These are phyloP conservation scores for Corythoichthys intestinalis DNA, from an alignment of 2,113 vertebrate genomes.

Conservation along the genomic window DNA sequence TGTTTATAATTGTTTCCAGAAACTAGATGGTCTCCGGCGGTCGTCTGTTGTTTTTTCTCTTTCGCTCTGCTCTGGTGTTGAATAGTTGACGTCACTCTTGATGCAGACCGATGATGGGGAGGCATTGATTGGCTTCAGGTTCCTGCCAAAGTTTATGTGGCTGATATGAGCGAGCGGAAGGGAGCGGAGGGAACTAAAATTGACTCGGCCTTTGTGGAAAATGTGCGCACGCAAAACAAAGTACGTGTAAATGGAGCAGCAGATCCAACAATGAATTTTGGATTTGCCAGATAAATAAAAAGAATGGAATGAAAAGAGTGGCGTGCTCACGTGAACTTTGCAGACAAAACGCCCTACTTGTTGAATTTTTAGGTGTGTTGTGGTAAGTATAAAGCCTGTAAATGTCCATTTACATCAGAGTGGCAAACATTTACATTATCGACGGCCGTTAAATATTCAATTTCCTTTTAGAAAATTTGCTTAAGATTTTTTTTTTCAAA, in stretches of 20 bases:
- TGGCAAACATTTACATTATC: too few species aligned
- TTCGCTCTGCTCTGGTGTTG: conserved; percentile 5
- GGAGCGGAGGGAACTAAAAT: conserved; percentile 48
- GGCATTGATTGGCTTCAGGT: conserved; percentile 41
- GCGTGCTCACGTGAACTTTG: background rate
- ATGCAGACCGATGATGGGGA: conserved; percentile 10
- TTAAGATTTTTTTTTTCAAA: too few species aligned
- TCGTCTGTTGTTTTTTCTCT: conserved; percentile 16
- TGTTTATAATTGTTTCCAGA: conserved; percentile 64
- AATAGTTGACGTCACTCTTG: conserved; percentile 33
- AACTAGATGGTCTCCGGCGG: conserved; percentile 28
- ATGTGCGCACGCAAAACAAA: background rate
- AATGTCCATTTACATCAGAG: background rate
- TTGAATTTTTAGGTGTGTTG: background rate
- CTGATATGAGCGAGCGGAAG: conserved; percentile 44
- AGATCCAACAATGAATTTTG: background rate
- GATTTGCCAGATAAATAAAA: background rate
- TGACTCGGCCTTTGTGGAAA: conserved; percentile 10
- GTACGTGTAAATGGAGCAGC: background rate
- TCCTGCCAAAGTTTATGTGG: conserved; percentile 29
- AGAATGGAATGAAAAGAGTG: background rate
- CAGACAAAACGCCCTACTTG: background rate
- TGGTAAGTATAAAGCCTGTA: background rate
- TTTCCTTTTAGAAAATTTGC: too few species aligned
- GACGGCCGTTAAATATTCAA: too few species aligned